Evolutionary conservation across 2,797 vertebrate species (phyloP).

Genomic region (Lophotriccus pileatus): DNA sequence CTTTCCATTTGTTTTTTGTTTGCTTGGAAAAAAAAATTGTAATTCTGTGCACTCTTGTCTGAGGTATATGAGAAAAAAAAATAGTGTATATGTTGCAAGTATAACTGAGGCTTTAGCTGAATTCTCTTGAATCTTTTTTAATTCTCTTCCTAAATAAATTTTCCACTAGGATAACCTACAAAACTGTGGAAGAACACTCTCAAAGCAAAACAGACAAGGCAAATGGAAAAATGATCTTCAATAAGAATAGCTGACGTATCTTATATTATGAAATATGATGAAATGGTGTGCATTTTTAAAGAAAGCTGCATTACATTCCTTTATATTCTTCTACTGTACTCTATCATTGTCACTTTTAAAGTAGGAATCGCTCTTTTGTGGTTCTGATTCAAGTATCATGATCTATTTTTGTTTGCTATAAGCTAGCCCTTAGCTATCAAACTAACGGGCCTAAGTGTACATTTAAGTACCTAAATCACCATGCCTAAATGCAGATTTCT

Average conservation of each 20-base stretch:
- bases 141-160: conserved; percentile 10
- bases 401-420: neutral
- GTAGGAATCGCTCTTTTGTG: neutral
- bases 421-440: neutral
- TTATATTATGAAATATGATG: conserved; percentile 30
- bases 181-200: neutral
- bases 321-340: neutral
- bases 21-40: neutral
- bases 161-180: neutral
- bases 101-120: neutral
- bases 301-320: neutral
- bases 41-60: neutral
- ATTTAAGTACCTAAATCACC: neutral
- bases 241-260: neutral
- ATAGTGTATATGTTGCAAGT: neutral
- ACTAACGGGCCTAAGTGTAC: neutral
- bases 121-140: neutral
- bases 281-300: conserved; percentile 23
- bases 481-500: neutral
- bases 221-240: conserved; percentile 32
- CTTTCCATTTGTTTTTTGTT: neutral
- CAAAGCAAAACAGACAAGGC: conserved; percentile 18
- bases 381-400: neutral
- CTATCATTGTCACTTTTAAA: neutral
- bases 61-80: neutral